Evolutionary conservation across 2,888 invertebrate species (phyloP), one percentile per base, ranked within the genome.

Genomic region (Tortricodes alternella): DNA sequence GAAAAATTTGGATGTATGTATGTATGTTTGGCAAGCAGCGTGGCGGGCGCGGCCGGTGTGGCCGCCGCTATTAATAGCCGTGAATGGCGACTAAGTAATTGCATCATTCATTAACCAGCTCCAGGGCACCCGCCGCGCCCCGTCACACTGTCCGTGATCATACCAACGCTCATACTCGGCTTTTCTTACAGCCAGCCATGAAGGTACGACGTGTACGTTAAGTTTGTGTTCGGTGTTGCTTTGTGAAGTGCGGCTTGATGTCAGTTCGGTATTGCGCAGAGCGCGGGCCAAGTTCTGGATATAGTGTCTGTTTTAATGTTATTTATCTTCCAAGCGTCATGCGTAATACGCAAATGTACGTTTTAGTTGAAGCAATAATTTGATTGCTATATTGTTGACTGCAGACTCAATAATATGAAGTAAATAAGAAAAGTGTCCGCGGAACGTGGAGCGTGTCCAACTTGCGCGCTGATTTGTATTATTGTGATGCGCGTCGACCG

Each of bases 71-170:
- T 75, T 72, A 73, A 78, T 82, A 82, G 75, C 63, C 63, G 64
- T 78, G 80, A 82, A 81, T 82, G 78, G 76, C 66, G 64, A 66
- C 70, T 65, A 66, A 68, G 69, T 78, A 77, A 79, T 82, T 80
- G 79, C 79, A 80, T 78, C 76, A 79, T 78, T 74, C 74, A 74
- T 70, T 64, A 49, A 55, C 41, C 41, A 41, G 55, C 46, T 53
- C 53, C 53, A 53, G 53, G n/a, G n/a, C n/a, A n/a, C n/a, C n/a
- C n/a, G n/a, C n/a, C n/a, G n/a, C n/a, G n/a, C n/a, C n/a, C n/a
- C n/a, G n/a, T n/a, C n/a, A n/a, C n/a, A n/a, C n/a, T n/a, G n/a
- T n/a, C n/a, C n/a, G n/a, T n/a, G n/a, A n/a, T n/a, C n/a, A n/a
- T 11, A 3, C 29, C 3, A 4, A 29, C 29, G 4, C 3, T n/a